A percentile compares a stretch with the other conserved stretches of the same genome.
Conservation (phyloP, 1,140 invertebrate species). For the Archivesica marissinica region DNA sequence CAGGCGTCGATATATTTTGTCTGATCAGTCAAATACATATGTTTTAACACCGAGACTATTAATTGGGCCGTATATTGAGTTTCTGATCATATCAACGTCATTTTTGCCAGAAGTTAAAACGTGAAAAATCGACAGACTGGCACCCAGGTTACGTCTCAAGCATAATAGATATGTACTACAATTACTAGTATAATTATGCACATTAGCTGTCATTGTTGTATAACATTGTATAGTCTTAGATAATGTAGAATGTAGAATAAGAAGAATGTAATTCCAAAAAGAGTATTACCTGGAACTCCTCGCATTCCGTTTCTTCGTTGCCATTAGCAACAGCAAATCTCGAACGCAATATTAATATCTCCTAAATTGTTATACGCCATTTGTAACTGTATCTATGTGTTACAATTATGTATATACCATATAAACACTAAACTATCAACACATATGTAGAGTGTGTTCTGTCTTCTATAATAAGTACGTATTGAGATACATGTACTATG, state of each 20-base stretch:
- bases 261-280: background rate
- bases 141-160: too few relatives aligned
- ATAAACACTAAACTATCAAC: background rate
- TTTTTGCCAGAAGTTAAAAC: background rate
- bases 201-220: background rate
- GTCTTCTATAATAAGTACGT: background rate
- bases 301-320: background rate
- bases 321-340: background rate
- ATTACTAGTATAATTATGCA: background rate
- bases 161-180: background rate
- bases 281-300: background rate
- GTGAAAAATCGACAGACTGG: too few relatives aligned
- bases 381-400: background rate
- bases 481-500: too few relatives aligned
- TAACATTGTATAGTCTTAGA: background rate
- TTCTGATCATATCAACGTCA: background rate
- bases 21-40: too few relatives aligned
- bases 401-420: background rate
- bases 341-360: background rate
- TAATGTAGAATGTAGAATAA: background rate
- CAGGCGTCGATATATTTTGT: too few relatives aligned
- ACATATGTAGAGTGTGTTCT: background rate
- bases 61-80: too few relatives aligned
- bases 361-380: background rate
- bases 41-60: too few relatives aligned